Percentiles rank a stretch among this genome's conserved stretches.
These are phyloP conservation scores for Drosophila insularis DNA, from an alignment of 1,140 invertebrate species.

Conservation along the genomic window DNA sequence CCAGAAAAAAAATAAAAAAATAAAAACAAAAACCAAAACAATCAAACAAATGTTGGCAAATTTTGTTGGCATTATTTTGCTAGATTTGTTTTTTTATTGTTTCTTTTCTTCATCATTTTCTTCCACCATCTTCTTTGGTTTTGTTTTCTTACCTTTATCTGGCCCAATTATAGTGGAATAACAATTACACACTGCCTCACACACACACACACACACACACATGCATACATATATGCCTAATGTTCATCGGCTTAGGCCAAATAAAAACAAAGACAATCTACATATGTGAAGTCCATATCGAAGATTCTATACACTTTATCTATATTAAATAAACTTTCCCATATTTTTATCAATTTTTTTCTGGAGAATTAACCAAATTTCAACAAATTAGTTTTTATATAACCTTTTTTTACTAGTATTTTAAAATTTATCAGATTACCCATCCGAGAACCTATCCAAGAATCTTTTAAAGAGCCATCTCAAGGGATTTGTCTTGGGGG, in stretches of 20 bases:
- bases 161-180: constrained; percentile 74
- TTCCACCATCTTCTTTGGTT: constrained; percentile 29
- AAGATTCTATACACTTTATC: not conserved
- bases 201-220: constrained; percentile 32
- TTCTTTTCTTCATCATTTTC: constrained; percentile 20
- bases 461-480: no score
- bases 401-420: no score
- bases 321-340: no score
- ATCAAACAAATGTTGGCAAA: constrained; percentile 36
- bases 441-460: no score
- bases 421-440: no score
- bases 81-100: not conserved
- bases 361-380: no score
- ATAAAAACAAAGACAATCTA: not conserved
- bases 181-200: constrained; percentile 56
- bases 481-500: no score
- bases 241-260: constrained; percentile 49
- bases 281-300: not conserved
- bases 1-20: not conserved
- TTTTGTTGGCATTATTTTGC: constrained; percentile 9
- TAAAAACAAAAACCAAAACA: not conserved
- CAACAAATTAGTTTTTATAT: no score
- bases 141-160: constrained; percentile 35
- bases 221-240: constrained; percentile 42
- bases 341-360: no score